phyloP scores from a whole-genome alignment of 2,797 vertebrate genomes.

The Myotis findleyi region DNA sequence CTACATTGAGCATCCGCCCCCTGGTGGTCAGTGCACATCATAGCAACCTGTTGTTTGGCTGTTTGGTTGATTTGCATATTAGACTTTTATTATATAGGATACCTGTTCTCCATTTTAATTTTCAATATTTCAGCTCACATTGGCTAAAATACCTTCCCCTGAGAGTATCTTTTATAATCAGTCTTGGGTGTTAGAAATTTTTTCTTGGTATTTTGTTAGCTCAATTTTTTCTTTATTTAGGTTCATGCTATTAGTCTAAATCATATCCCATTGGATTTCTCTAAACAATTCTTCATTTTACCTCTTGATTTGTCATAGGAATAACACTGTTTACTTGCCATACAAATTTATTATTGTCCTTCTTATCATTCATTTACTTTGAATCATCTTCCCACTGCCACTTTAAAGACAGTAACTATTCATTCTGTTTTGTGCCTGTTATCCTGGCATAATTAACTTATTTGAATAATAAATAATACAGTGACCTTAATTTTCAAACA shows the following conservation, averaged over 20 bases:
- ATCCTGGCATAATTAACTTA: background rate
- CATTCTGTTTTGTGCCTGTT: background rate
- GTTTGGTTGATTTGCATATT: too few species aligned
- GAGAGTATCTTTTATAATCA: slow-evolving; percentile 37
- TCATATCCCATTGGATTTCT: background rate
- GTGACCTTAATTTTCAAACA: background rate
- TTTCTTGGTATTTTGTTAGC: background rate
- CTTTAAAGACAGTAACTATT: background rate
- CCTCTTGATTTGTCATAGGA: slow-evolving; percentile 25
- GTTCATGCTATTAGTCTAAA: slow-evolving; percentile 59
- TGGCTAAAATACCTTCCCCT: slow-evolving; percentile 14
- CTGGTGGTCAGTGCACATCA: too few species aligned
- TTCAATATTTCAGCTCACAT: slow-evolving; percentile 32
- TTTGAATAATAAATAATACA: background rate
- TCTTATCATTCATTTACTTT: background rate
- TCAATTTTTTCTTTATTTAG: slow-evolving; percentile 68
- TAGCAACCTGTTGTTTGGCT: too few species aligned
- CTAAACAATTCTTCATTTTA: slow-evolving; percentile 41
- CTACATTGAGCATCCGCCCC: too few species aligned
- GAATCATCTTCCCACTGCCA: background rate
- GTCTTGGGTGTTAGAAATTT: slow-evolving; percentile 1
- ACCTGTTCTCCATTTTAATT: slow-evolving; percentile 9
- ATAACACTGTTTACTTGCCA: background rate
- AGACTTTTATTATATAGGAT: background rate
- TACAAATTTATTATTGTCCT: background rate